Conservation (phyloP, 92 coral and sea anemone species). For the Phenganax marumi region DNA sequence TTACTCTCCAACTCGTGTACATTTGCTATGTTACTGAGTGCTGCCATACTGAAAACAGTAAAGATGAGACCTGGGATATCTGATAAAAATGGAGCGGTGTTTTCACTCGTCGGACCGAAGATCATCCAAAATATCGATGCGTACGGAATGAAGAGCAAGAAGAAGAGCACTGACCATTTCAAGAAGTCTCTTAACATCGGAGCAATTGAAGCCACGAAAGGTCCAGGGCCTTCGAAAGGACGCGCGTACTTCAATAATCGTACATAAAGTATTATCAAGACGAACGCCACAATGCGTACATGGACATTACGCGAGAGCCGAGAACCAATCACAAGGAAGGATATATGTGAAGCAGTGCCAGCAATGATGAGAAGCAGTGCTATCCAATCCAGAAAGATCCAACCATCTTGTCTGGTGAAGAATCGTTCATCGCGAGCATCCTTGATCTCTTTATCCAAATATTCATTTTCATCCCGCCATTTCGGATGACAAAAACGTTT, state of each 20-base stretch:
- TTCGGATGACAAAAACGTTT: constrained; percentile 38
- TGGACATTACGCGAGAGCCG: constrained; percentile 47
- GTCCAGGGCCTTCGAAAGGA: constrained; percentile 58
- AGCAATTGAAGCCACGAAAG: constrained; percentile 37
- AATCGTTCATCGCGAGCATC: constrained; percentile 25
- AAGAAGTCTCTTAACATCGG: constrained; percentile 41
- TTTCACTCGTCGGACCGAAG: constrained; percentile 45
- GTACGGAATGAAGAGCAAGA: constrained; percentile 30
- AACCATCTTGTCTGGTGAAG: constrained; percentile 37
- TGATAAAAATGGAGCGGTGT: constrained; percentile 61
- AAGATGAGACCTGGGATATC: constrained; percentile 69
- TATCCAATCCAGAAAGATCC: constrained; percentile 37
- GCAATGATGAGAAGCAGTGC: constrained; percentile 5
- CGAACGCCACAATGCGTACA: constrained; percentile 70
- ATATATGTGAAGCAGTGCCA: constrained; percentile 22
- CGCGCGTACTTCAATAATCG: constrained; percentile 90
- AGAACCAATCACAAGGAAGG: constrained; percentile 29
- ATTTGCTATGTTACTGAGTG: constrained; percentile 43
- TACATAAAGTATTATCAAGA: constrained; percentile 74
- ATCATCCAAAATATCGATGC: constrained; percentile 43
- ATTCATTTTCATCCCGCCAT: constrained; percentile 43
- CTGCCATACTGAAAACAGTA: constrained; percentile 93
- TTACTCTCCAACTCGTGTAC: constrained; percentile 3
- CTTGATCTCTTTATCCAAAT: constrained; percentile 39
- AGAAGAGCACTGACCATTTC: constrained; percentile 39